phyloP scores from a whole-genome alignment of 2,113 vertebrate species.

The Carettochelys insculpta region DNA sequence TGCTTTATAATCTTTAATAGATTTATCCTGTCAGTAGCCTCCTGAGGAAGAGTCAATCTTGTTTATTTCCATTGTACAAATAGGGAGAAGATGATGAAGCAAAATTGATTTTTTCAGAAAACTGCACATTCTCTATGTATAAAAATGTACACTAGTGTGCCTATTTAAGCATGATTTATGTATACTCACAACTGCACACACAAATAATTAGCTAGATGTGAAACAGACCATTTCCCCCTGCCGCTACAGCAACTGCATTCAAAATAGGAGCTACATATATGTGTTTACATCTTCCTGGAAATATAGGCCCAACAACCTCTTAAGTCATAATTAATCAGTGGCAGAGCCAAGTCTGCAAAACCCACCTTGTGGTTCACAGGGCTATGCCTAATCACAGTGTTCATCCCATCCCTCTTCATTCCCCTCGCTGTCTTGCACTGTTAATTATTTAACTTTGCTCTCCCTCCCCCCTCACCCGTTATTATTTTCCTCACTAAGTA shows the following conservation, averaged over 20 bases:
- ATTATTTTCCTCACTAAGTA: neutral
- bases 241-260: constrained; percentile 50
- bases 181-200: neutral
- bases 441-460: neutral
- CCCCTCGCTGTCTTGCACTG: neutral
- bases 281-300: neutral
- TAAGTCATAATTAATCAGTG: neutral
- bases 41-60: neutral
- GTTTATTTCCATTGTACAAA: neutral
- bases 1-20: neutral
- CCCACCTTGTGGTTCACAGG: neutral
- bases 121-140: neutral
- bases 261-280: neutral
- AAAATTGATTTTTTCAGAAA: neutral
- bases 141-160: neutral
- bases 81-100: neutral
- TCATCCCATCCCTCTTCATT: neutral
- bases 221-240: constrained; percentile 44
- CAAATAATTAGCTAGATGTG: constrained; percentile 45
- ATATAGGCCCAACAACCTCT: neutral
- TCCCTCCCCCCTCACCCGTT: too few species aligned
- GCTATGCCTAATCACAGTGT: neutral
- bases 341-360: neutral
- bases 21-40: neutral
- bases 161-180: neutral